A percentile compares a stretch with the other conserved stretches of the same genome.
Conservation (phyloP, 2,113 vertebrate genomes). For the Bubo bubo region DNA sequence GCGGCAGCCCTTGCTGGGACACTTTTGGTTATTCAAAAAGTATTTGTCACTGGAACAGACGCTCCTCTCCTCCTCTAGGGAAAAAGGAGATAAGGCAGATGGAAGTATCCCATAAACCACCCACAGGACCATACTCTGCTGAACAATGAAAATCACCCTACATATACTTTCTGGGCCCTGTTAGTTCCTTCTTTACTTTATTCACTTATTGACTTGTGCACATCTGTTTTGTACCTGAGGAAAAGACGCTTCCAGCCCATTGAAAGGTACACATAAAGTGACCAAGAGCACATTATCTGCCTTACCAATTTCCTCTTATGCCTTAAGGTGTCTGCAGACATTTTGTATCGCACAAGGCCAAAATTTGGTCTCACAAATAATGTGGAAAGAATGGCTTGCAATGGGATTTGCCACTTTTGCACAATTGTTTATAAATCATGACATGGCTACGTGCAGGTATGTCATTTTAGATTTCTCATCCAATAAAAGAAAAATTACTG, state of each 20-base stretch:
- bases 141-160: not conserved
- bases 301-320: not conserved
- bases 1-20: not conserved
- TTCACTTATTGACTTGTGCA: not conserved
- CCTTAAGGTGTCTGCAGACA: not conserved
- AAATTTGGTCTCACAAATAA: not conserved
- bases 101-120: not conserved
- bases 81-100: not conserved
- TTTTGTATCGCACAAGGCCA: not conserved
- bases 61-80: not conserved
- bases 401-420: not conserved
- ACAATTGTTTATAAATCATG: not conserved
- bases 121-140: fast-evolving
- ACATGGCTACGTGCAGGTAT: no score
- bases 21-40: not conserved
- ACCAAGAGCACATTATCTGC: not conserved
- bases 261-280: not conserved
- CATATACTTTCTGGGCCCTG: not conserved
- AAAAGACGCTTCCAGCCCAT: not conserved
- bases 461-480: not conserved
- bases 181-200: not conserved
- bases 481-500: not conserved
- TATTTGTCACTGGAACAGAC: not conserved
- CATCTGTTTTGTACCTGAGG: not conserved
- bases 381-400: not conserved